Evolutionary conservation across 2,888 invertebrate species (phyloP).

Genomic region (Oscheius onirici): DNA sequence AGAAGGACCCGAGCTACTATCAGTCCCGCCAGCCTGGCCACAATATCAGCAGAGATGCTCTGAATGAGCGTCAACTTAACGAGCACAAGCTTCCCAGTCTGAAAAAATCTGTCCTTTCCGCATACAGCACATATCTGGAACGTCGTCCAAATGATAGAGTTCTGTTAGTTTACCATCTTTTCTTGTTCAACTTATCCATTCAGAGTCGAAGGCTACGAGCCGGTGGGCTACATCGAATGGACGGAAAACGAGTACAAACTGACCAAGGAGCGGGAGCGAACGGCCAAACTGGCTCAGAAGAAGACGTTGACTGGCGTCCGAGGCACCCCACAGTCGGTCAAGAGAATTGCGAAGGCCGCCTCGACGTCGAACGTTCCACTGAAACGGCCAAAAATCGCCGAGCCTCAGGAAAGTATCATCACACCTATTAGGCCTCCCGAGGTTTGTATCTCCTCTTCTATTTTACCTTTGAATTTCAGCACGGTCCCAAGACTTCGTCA

Average conservation of each 20-base stretch:
- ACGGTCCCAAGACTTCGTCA: too few species aligned
- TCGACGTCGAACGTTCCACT: too few species aligned
- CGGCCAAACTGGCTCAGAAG: neutral
- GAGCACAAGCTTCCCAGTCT: constrained; percentile 7
- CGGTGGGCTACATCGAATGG: constrained; percentile 17
- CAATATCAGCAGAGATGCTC: constrained; percentile 15
- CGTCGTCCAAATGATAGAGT: constrained; percentile 15
- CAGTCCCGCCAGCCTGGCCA: constrained; percentile 21
- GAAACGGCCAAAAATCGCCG: too few species aligned
- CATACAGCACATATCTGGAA: neutral
- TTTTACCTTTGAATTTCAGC: too few species aligned
- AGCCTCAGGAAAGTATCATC: too few species aligned
- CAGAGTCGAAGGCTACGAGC: constrained; percentile 18
- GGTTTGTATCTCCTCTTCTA: too few species aligned
- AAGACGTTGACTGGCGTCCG: too few species aligned
- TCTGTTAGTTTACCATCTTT: constrained; percentile 2
- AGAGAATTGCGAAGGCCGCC: too few species aligned
- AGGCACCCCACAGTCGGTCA: too few species aligned
- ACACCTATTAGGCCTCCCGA: too few species aligned
- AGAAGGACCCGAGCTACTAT: constrained; percentile 30
- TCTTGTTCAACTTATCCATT: neutral
- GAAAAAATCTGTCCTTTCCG: neutral
- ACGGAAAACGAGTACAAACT: constrained; percentile 8
- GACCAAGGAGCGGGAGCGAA: constrained; percentile 13
- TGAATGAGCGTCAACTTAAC: neutral